Evolutionary conservation across 2,888 invertebrate species (phyloP).

Genomic region (Yponomeuta malinellus): DNA sequence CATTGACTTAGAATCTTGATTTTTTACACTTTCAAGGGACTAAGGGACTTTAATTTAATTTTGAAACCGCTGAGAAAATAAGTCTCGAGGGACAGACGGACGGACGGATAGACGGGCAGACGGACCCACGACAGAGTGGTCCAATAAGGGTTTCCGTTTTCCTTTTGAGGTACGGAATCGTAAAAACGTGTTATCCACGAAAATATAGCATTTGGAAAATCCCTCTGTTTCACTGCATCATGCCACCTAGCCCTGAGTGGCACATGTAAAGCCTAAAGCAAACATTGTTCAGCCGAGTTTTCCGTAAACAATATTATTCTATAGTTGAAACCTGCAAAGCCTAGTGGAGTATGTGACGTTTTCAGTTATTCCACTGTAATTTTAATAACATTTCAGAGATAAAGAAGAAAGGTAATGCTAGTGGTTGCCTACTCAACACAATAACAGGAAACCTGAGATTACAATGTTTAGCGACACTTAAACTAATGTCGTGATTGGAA

Average conservation of each 20-base stretch:
- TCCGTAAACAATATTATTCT: slow-evolving; percentile 22
- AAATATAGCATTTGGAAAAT: neutral
- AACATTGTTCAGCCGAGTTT: slow-evolving; percentile 20
- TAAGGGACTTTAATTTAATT: neutral
- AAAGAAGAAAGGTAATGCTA: no score
- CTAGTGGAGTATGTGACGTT: slow-evolving; percentile 2
- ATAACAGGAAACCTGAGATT: no score
- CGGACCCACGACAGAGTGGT: neutral
- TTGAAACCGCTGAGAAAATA: neutral
- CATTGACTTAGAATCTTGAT: neutral
- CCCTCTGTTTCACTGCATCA: no score
- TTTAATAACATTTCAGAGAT: no score
- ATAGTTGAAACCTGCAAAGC: neutral
- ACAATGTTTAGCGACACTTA: no score
- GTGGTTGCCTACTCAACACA: no score
- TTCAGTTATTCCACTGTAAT: no score
- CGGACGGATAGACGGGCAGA: neutral
- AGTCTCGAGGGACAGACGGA: neutral
- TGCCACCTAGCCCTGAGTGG: slow-evolving; percentile 20
- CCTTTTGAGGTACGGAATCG: neutral
- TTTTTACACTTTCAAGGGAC: neutral
- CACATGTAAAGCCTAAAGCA: slow-evolving; percentile 20
- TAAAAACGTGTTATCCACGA: neutral
- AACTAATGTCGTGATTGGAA: no score
- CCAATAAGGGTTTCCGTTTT: neutral